Conservation (phyloP, 2,797 vertebrate genomes). For the Rhyacichthys aspro region DNA sequence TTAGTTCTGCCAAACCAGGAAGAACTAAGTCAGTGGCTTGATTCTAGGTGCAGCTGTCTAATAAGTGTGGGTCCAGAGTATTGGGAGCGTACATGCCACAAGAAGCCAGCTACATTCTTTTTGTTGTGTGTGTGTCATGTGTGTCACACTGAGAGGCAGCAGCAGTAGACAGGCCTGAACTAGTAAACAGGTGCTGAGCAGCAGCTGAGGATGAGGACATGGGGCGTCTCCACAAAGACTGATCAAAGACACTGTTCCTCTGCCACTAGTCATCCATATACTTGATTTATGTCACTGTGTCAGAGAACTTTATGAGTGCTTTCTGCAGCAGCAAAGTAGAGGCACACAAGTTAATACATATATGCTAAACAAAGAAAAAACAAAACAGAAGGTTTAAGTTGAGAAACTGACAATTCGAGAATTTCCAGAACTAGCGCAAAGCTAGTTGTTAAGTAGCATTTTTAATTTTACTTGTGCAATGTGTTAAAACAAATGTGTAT, state of each 20-base stretch:
- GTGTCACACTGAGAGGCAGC: slow-evolving; percentile 62
- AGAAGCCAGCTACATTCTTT: slow-evolving; percentile 55
- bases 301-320: slow-evolving; percentile 63
- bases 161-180: slow-evolving; percentile 77
- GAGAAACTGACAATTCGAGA: too few species aligned
- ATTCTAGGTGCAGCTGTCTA: slow-evolving; percentile 43
- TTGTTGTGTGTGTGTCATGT: slow-evolving; percentile 64
- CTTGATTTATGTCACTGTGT: slow-evolving; percentile 78
- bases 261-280: slow-evolving; percentile 71
- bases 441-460: too few species aligned
- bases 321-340: slow-evolving; percentile 49
- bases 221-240: slow-evolving; percentile 72
- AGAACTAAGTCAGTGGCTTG: slow-evolving; percentile 36
- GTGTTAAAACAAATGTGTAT: not conserved
- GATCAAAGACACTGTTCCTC: slow-evolving; percentile 79
- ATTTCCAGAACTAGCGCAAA: too few species aligned
- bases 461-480: too few species aligned
- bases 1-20: too few species aligned
- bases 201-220: slow-evolving; percentile 78
- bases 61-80: slow-evolving; percentile 30
- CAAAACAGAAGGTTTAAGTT: too few species aligned
- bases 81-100: slow-evolving; percentile 32
- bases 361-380: not conserved
- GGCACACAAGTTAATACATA: slow-evolving; percentile 24
- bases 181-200: slow-evolving; percentile 80